Evolutionary conservation across 2,888 invertebrate genomes (phyloP).

Genomic region (Slavum lentiscoides): DNA sequence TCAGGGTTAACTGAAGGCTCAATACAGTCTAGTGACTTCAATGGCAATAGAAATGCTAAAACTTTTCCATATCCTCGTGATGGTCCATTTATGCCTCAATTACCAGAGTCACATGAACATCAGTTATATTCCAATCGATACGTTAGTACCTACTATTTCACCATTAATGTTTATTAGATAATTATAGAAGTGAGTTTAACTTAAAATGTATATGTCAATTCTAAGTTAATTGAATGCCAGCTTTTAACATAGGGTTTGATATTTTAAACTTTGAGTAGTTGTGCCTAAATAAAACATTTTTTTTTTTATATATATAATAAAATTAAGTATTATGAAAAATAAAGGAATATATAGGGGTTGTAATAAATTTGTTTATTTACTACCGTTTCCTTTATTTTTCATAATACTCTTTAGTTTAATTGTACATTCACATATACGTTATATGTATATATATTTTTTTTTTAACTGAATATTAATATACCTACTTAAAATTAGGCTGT

Average conservation of each 20-base stretch:
- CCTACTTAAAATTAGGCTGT: background rate
- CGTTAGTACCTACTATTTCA: constrained; percentile 61
- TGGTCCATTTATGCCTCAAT: constrained; percentile 29
- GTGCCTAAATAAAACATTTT: no score
- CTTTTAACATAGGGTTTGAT: no score
- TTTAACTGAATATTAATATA: constrained; percentile 4
- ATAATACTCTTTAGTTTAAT: no score
- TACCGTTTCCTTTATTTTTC: no score
- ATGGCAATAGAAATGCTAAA: constrained; percentile 44
- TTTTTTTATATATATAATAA: no score
- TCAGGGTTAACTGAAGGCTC: constrained; percentile 31
- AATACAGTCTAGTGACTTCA: constrained; percentile 32
- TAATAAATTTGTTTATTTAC: no score
- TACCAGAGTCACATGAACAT: constrained; percentile 36
- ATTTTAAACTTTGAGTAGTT: no score
- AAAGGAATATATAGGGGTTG: background rate
- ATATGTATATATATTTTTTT: background rate
- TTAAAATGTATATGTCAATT: background rate
- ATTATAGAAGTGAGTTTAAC: background rate
- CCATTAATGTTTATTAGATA: background rate
- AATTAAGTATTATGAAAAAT: background rate
- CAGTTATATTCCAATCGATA: constrained; percentile 45
- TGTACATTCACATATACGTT: background rate
- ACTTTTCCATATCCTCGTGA: constrained; percentile 16
- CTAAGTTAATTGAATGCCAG: no score